Base-by-base conservation (phyloP, 2,113 vertebrate genomes). In the Syrrhaptes paradoxus region DNA sequence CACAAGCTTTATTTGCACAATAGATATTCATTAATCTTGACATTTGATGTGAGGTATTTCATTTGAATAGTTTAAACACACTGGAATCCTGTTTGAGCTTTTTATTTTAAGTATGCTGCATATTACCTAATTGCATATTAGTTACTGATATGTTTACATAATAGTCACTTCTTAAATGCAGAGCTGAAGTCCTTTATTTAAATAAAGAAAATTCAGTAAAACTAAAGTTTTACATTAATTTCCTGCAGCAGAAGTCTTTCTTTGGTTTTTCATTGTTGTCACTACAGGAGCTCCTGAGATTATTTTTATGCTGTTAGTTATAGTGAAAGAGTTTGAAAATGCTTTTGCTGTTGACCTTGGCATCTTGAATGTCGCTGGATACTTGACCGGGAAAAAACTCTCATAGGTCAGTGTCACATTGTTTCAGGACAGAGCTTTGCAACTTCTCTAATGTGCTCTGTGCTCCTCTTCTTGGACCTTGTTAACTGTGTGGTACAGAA, bases 11-110 rank as follows among this genome's bases (percentile, higher is more conserved):
- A 78, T 95, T 93, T 96, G 41, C 59, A 70, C 52, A 85, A 18
- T 43, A 90, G 72, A 65, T 72, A 78, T 51, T 95, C 70, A 87
- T 90, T 85, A 90, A 94, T 78, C 68, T n/a, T 57, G 85, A 34
- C 70, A 4, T 81, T 75, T 74, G 17, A 84, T 72, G 32, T 63
- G 26, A 74, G 7, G 13, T 67, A 34, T 71, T 77, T 80, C 2
- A 36, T 72, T 49, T 79, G 67, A 91, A 87, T 72, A 61, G 46
- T 65, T 77, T n/a, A 70, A 85, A 43, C 17, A 18, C 48, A 25
- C 28, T 65, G 29, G 74, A 95, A 80, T 75, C 11, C 46, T 29
- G 24, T 77, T 48, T 38, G 48, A 59, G 22, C 32, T 82, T 41
- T 85, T 75, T 52, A 54, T 76, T 77, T 73, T 15, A 71, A 28